phyloP scores from a whole-genome alignment of 2,113 vertebrate species.

The Vulpes lagopus region DNA sequence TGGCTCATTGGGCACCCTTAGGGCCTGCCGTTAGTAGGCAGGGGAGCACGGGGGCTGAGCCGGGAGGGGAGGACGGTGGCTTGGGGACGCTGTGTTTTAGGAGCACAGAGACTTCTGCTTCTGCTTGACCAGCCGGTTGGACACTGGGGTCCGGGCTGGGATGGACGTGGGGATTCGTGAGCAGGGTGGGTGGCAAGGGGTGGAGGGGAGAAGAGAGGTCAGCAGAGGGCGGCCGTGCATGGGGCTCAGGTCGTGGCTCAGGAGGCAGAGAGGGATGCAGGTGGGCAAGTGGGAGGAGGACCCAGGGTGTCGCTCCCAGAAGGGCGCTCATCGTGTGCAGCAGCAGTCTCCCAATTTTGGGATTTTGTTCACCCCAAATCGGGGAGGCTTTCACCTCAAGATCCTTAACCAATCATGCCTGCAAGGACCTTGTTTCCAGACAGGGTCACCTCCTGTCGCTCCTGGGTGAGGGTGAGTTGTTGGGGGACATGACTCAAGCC shows the following conservation, averaged over 20 bases:
- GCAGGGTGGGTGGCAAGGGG: background rate
- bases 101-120: background rate
- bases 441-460: background rate
- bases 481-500: accelerated
- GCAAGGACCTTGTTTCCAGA: background rate
- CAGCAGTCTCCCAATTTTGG: too few species aligned
- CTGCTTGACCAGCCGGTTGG: background rate
- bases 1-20: background rate
- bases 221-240: accelerated
- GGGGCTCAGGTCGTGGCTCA: background rate
- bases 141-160: background rate
- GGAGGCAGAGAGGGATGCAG: background rate
- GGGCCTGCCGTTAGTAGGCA: background rate
- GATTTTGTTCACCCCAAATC: background rate
- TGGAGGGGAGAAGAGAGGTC: background rate
- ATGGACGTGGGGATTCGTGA: background rate
- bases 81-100: background rate
- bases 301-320: background rate
- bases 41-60: background rate
- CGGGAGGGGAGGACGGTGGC: background rate
- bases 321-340: too few species aligned
- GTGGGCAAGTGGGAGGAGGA: background rate
- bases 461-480: too few species aligned
- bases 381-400: background rate
- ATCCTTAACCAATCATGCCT: accelerated